Evolutionary conservation across 2,113 vertebrate species (phyloP).

Genomic region (Tachycineta bicolor): DNA sequence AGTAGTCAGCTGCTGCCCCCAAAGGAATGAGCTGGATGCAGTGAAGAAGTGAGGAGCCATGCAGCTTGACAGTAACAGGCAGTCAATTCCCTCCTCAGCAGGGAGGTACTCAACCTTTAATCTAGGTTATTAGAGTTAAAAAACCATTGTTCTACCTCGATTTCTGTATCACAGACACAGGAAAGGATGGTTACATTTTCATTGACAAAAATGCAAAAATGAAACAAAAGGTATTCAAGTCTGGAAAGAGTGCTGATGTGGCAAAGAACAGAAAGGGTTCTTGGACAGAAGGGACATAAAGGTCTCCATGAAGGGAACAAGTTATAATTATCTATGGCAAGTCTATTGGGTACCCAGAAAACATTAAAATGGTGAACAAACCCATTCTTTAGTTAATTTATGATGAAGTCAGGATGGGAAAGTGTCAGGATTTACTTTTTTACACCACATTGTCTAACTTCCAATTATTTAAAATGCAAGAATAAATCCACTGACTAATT

Average conservation of each 20-base stretch:
- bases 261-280: not conserved
- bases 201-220: not conserved
- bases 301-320: not conserved
- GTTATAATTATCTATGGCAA: not conserved
- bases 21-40: not conserved
- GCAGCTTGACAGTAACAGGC: rapidly evolving
- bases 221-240: not conserved
- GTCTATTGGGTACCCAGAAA: not conserved
- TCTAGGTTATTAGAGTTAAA: not conserved
- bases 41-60: not conserved
- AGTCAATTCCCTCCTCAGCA: not conserved
- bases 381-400: not conserved
- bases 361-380: not conserved
- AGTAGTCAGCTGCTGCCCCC: not conserved
- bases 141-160: not conserved
- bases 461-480: not conserved
- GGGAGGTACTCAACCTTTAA: not conserved
- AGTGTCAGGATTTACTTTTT: not conserved
- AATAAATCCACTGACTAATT: not conserved
- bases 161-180: not conserved
- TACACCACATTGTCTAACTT: not conserved
- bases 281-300: not conserved
- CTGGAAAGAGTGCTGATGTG: not conserved
- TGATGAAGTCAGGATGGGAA: not conserved
- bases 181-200: not conserved